phyloP scores from a whole-genome alignment of 2,888 invertebrate species.

The Alcis repandata region DNA sequence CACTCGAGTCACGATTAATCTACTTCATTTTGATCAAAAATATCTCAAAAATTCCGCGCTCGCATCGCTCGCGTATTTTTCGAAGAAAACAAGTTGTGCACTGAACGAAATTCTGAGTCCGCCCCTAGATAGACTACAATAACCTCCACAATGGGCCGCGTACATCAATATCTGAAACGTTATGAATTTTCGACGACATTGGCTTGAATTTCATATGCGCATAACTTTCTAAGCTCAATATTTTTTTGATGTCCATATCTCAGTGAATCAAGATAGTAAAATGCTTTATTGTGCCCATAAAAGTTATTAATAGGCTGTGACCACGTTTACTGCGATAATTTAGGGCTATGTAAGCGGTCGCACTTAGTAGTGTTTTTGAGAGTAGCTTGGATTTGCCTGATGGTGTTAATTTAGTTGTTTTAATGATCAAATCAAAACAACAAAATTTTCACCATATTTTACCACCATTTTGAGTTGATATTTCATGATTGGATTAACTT shows the following conservation, averaged over 20 bases:
- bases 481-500: too few relatives aligned
- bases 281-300: constrained; percentile 39
- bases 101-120: too few relatives aligned
- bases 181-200: constrained; percentile 41
- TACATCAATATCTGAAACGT: constrained; percentile 35
- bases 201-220: constrained; percentile 47
- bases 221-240: constrained; percentile 42
- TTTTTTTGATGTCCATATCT: constrained; percentile 37
- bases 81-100: too few relatives aligned
- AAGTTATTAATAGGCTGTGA: constrained; percentile 35
- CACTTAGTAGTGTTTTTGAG: background rate
- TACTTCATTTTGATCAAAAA: too few relatives aligned
- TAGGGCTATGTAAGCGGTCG: background rate
- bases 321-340: constrained; percentile 27
- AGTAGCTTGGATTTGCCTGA: background rate
- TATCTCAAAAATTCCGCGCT: too few relatives aligned
- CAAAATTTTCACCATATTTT: too few relatives aligned
- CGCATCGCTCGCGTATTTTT: too few relatives aligned
- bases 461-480: too few relatives aligned
- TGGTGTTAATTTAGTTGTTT: background rate
- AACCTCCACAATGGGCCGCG: constrained; percentile 23
- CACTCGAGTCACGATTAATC: too few relatives aligned
- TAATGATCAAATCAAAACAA: background rate
- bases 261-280: constrained; percentile 41
- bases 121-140: too few relatives aligned